Percentiles rank a stretch among this genome's conserved stretches.
Conservation (phyloP, 2,888 invertebrate species). For the Pterostichus niger region DNA sequence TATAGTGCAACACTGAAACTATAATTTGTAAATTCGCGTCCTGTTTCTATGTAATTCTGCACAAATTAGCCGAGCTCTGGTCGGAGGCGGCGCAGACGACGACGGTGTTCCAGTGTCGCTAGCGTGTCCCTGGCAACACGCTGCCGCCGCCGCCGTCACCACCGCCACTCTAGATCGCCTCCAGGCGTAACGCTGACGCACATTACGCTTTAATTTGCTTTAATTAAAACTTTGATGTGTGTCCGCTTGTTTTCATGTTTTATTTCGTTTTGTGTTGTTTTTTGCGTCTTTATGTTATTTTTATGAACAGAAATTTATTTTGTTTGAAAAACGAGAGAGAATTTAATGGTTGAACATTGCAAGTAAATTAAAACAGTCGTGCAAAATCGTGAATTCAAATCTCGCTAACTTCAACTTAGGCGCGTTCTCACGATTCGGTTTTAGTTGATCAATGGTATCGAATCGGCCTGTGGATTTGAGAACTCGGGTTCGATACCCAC, state of each 20-base stretch:
- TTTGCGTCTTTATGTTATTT: too few relatives aligned
- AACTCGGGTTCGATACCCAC: too few relatives aligned
- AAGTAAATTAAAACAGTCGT: too few relatives aligned
- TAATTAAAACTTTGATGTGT: conserved; percentile 52
- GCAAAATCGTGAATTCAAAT: too few relatives aligned
- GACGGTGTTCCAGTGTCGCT: conserved; percentile 9
- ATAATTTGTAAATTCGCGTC: neutral
- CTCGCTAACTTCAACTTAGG: too few relatives aligned
- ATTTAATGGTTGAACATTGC: too few relatives aligned
- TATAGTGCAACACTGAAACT: neutral
- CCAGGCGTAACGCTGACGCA: conserved; percentile 10
- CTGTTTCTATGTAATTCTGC: neutral
- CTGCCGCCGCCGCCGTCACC: conserved; percentile 5
- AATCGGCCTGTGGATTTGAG: too few relatives aligned
- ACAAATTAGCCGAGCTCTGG: conserved; percentile 11
- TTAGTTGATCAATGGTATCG: too few relatives aligned
- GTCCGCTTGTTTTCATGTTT: conserved; percentile 13
- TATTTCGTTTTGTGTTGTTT: conserved; percentile 6
- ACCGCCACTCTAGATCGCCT: too few relatives aligned
- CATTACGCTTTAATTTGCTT: conserved; percentile 44
- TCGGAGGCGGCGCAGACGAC: neutral
- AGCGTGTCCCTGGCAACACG: conserved; percentile 42
- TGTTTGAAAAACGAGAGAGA: too few relatives aligned
- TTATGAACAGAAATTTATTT: too few relatives aligned
- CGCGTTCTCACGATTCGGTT: too few relatives aligned